Base-by-base conservation (phyloP, 2,888 invertebrate species). In the Eupelmus urozonus region DNA sequence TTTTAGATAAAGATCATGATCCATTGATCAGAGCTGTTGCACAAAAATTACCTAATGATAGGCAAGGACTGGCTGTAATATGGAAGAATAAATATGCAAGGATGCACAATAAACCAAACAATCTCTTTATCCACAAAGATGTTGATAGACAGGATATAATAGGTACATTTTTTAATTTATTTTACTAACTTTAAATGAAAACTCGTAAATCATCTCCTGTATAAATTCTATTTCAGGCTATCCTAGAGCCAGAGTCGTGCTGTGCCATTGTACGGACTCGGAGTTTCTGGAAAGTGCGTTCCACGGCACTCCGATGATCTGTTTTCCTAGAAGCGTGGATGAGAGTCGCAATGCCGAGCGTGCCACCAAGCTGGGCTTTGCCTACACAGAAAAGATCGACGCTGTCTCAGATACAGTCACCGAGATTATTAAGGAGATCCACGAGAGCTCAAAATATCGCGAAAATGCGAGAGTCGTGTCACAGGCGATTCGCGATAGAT, bases 271-370 rank as follows among this genome's bases (percentile, higher is more conserved):
- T 73, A 80, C 81, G 1, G 89, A 89, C 53, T 83, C 85, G 18
- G 89, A 89, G 76, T 83, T 89, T 63, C 78, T 89, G 9, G 89
- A 89, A 78, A 82, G 85, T 11, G 85, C 85, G 11, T 88, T 87
- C 74, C 89, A 89, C 74, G 88, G 89, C 9, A 86, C 86, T 2
- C 89, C 89, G n/a, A 76, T 89, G 40, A 84, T 89, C 71, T 89
- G 89, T 73, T 85, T 89, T 25, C 88, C 89, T 0, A 83, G 88
- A n/a, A 83, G 83, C 42, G 27, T 79, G 0, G 81, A 87, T 55
- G 89, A 89, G 79, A 78, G 79, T 0, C 82, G 76, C 55, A 89
- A 88, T 65, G 83, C 85, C 0, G 67, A 78, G 2, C 84, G 88
- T n/a, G 87, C 85, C 2, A 73, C 84, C 0, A 83, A 85, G 27